Conservation (phyloP, 2,113 vertebrate species). For the Mugil cephalus region DNA sequence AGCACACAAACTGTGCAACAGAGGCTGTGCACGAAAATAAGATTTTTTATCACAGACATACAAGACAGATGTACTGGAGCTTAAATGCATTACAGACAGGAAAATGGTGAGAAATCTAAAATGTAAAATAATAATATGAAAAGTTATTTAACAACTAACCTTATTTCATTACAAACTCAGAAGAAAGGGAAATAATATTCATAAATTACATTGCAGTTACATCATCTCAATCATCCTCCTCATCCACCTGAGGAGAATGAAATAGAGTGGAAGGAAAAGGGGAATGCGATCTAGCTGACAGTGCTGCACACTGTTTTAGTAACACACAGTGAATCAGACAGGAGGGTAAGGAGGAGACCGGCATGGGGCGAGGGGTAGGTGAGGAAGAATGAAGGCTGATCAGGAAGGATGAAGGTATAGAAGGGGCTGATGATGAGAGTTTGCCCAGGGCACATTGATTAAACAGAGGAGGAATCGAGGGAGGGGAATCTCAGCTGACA, state of each 20-base stretch:
- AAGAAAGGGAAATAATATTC: neutral
- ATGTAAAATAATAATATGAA: no score
- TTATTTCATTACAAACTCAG: neutral
- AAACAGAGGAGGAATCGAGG: slow-evolving; percentile 6
- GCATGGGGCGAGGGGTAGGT: neutral
- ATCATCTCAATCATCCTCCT: neutral
- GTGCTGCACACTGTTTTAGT: neutral
- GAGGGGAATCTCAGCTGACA: slow-evolving; percentile 21
- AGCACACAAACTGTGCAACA: no score
- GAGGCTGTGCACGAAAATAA: no score
- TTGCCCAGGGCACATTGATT: slow-evolving; percentile 38
- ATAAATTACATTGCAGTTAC: neutral
- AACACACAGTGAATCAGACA: neutral
- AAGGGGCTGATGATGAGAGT: slow-evolving; percentile 15
- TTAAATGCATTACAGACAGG: no score
- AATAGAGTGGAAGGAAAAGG: slow-evolving; percentile 24
- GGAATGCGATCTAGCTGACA: slow-evolving; percentile 8
- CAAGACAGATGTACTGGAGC: no score
- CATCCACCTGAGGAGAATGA: slow-evolving; percentile 24
- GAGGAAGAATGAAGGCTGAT: slow-evolving; percentile 10
- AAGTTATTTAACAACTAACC: no score
- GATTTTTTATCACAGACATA: no score
- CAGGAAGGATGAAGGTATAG: slow-evolving; percentile 15
- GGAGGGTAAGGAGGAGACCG: neutral
- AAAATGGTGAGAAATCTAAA: no score